These are phyloP conservation scores for Entomyzon cyanotis DNA, from an alignment of 2,113 vertebrate species.

Conservation along the genomic window DNA sequence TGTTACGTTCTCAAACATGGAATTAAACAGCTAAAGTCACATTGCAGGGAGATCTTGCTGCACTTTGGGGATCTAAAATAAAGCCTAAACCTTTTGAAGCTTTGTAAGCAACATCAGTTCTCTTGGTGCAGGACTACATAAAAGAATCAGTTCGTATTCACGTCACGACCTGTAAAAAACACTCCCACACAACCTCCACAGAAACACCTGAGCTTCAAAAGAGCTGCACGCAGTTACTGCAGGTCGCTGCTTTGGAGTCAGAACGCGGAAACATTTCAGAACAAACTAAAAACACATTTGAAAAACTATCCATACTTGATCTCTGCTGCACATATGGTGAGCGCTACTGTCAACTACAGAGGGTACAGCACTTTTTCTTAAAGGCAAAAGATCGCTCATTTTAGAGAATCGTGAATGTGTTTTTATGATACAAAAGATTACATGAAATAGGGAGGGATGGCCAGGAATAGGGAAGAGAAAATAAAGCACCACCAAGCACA, in stretches of 20 bases:
- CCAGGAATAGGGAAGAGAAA: neutral
- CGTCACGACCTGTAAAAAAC: conserved; percentile 12
- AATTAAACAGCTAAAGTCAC: conserved; percentile 43
- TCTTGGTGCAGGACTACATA: conserved; percentile 25
- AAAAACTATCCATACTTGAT: conserved; percentile 30
- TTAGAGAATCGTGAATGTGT: neutral
- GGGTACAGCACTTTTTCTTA: neutral
- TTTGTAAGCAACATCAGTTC: conserved; percentile 10
- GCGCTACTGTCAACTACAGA: conserved; percentile 30
- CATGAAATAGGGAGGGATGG: neutral
- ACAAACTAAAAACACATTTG: conserved; percentile 60
- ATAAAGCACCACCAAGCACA: conserved; percentile 39
- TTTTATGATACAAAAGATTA: neutral
- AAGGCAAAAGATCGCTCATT: neutral
- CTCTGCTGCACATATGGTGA: conserved; percentile 15
- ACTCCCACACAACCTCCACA: neutral
- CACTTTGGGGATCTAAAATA: conserved; percentile 40
- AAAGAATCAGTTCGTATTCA: neutral
- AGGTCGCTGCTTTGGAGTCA: neutral
- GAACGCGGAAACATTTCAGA: conserved; percentile 14
- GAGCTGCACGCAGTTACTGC: neutral
- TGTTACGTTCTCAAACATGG: conserved; percentile 35
- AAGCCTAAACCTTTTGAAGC: conserved; percentile 39
- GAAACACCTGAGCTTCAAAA: conserved; percentile 51
- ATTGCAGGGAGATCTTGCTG: conserved; percentile 30